Base-by-base conservation (phyloP, 2,113 vertebrate species). In the Cyphomyrus discorhynchus region DNA sequence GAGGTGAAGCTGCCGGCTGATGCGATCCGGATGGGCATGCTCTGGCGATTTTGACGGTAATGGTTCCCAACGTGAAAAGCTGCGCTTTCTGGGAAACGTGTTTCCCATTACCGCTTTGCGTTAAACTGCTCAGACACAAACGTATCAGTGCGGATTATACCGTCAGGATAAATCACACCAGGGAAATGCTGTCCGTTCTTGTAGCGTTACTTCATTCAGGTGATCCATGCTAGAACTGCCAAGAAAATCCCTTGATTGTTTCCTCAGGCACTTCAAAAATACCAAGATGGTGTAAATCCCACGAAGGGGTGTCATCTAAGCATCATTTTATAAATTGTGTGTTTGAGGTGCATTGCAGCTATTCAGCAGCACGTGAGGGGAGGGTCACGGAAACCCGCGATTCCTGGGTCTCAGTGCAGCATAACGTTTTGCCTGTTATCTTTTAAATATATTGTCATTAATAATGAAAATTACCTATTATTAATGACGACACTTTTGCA, bases 31-130 rank as follows among this genome's bases (percentile, higher is more conserved):
- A 89, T 39, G 27, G 21, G 24, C 42, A 50, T 11, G 85, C n/a
- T 49, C 89, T 46, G 91, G 89, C 62, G 62, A 52, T 49, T 88
- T 70, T 90, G 88, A 70, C 88, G 42, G 52, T 58, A 56, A 88
- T 89, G 46, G 46, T 27, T 82, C 77, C 17, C 5, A 90, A 82
- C 31, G 45, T 39, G 74, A 47, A 86, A 74, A 56, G 56, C 45
- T 52, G 62, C 7, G 24, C 45, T 92, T 74, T 82, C 46, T 88
- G 84, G 88, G 88, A 90, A 92, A 88, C 89, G 42, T 95, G 94
- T 92, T 96, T 95, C 93, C 93, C 66, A 95, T 96, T 95, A 96
- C 35, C 77, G 89, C 74, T 82, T 74, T 80, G 90, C 91, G 93
- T 94, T 91, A 93, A 92, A 89, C 92, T 93, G 92, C 94, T 94